Conservation (phyloP, 2,113 vertebrate genomes). For the Spermophilus dauricus region DNA sequence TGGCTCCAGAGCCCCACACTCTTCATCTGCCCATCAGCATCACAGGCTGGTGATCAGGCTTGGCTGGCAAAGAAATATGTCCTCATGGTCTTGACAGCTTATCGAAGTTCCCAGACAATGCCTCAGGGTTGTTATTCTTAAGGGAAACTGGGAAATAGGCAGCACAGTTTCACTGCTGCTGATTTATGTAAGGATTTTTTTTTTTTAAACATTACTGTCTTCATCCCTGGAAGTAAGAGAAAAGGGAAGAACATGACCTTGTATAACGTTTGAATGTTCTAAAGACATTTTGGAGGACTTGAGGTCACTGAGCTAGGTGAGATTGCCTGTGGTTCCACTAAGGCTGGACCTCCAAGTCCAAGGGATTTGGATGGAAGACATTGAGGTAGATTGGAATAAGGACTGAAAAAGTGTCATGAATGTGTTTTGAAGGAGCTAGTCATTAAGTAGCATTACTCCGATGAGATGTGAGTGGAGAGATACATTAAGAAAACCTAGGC, state of each 20-base stretch:
- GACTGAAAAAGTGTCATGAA: neutral
- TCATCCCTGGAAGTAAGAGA: constrained; percentile 4
- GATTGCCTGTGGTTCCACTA: neutral
- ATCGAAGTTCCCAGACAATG: neutral
- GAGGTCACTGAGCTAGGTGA: neutral
- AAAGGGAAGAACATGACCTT: neutral
- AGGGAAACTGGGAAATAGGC: neutral
- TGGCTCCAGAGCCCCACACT: neutral
- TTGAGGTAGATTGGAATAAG: neutral
- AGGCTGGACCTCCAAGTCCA: neutral
- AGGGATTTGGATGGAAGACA: neutral
- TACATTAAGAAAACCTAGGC: neutral
- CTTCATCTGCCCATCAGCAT: neutral
- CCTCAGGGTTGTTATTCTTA: neutral
- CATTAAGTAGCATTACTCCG: neutral
- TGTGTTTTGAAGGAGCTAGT: neutral
- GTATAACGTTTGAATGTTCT: neutral
- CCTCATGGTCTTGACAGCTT: neutral
- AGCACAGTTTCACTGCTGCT: neutral
- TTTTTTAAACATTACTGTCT: neutral
- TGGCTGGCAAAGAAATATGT: neutral
- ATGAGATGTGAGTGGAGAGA: neutral
- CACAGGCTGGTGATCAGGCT: neutral
- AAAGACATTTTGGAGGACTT: neutral
- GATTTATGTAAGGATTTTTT: neutral